Base-by-base conservation (phyloP, 2,797 vertebrate species). In the Nyctalus aviator region DNA sequence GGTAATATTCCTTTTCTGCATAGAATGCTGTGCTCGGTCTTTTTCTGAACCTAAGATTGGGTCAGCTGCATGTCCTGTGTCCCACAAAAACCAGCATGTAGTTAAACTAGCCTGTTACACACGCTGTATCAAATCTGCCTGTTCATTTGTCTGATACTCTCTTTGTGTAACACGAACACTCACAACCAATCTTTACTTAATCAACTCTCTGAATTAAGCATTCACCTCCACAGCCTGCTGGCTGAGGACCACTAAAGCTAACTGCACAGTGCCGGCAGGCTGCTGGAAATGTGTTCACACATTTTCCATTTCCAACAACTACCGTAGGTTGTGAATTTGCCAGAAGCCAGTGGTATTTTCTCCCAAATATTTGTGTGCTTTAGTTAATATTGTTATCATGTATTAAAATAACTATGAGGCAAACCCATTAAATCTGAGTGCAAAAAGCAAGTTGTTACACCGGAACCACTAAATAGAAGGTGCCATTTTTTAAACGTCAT, bases 331-430 rank as follows among this genome's bases (percentile, higher is more conserved):
- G 32, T 79, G 44, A 79, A 23, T 87, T 77, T 79, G 30, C 64
- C 57, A 88, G 75, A 23, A 68, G 15, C 18, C 76, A 78, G 1
- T 41, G 25, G 55, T 71, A 7, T 73, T 89, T 72, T 25, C 35
- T 59, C 20, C 48, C 72, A 78, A 87, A 68, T 75, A n/a, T 57
- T 81, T 89, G 75, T 69, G 44, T 84, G 41, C 8, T 78, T 84
- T 69, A 73, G 66, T 41, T 73, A 32, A 73, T 87, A 73, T 6
- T 88, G 30, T 76, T 73, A 90, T 78, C 27, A 68, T 21, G 9
- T 59, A 83, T 66, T 84, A 69, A 83, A 94, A 73, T 86, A 73
- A 72, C 44, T 37, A n/a, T 95, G 55, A 78, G 57, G 87, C 68
- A 93, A 90, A 59, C 14, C 32, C 41, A 68, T 87, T 90, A 90